Percentiles rank a stretch among this genome's conserved stretches.
Conservation (phyloP, 2,797 vertebrate genomes). For the Enteromius thamalakanensis region DNA sequence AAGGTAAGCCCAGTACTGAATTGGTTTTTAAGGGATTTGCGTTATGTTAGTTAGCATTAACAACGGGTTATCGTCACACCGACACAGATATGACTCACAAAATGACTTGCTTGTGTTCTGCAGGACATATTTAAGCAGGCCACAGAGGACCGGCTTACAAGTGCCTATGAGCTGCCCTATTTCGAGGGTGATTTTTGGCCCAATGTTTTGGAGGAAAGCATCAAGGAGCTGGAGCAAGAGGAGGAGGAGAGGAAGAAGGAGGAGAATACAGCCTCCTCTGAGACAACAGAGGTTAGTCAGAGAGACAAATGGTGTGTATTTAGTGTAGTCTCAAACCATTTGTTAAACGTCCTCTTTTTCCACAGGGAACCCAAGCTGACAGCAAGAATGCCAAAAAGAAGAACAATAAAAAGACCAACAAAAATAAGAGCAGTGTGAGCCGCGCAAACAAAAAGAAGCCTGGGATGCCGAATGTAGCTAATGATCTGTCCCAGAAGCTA, state of each 20-base stretch:
- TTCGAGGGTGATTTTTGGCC: conserved; percentile 99
- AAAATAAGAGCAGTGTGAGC: conserved; percentile 96
- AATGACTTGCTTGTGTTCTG: not conserved
- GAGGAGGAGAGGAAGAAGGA: conserved; percentile 97
- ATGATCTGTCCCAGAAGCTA: conserved; percentile 96
- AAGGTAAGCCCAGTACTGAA: conserved; percentile 77
- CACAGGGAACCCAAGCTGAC: conserved; percentile 89
- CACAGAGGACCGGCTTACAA: conserved; percentile 93
- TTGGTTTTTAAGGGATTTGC: not conserved
- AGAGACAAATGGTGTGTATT: not conserved
- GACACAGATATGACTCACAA: not conserved
- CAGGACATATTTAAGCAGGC: conserved; percentile 98
- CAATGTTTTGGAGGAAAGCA: conserved; percentile 96
- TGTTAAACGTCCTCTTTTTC: not conserved
- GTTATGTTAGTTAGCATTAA: not conserved
- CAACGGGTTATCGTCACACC: not conserved
- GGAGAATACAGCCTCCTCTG: conserved; percentile 89
- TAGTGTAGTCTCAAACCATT: not conserved
- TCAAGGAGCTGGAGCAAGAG: conserved; percentile 95
- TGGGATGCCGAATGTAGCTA: conserved; percentile 95
- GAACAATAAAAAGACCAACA: conserved; percentile 98
- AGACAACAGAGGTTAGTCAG: conserved; percentile 85
- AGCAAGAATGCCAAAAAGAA: conserved; percentile 99
- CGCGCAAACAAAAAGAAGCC: conserved; percentile 98
- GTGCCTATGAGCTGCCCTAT: conserved; percentile 95